A percentile compares a stretch with the other conserved stretches of the same genome.
Conservation (phyloP, 2,888 invertebrate genomes). For the Hanleya hanleyi region DNA sequence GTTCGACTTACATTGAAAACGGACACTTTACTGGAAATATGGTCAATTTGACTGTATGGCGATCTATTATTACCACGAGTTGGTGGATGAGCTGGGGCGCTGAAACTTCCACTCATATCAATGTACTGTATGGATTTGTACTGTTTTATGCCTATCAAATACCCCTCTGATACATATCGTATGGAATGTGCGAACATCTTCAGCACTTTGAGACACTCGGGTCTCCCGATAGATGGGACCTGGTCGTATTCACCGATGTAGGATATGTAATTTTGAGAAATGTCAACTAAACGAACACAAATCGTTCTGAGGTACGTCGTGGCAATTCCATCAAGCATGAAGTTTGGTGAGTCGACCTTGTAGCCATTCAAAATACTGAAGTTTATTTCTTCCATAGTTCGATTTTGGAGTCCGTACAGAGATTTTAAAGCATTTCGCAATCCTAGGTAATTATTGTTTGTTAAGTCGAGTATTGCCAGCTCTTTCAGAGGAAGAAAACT, state of each 20-base stretch:
- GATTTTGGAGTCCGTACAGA: background rate
- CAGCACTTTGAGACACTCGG: background rate
- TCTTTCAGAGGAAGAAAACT: no score
- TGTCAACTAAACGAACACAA: background rate
- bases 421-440: no score
- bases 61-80: no score
- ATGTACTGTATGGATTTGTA: background rate
- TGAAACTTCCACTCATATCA: background rate
- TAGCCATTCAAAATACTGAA: background rate
- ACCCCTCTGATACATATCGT: background rate
- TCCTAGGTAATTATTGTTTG: no score
- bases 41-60: background rate
- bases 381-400: background rate
- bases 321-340: background rate
- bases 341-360: background rate
- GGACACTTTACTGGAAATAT: background rate
- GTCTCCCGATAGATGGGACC: background rate
- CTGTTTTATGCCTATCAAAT: background rate
- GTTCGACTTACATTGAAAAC: no score
- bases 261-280: background rate
- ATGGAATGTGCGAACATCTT: background rate
- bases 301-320: background rate
- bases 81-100: background rate
- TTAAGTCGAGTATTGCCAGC: no score
- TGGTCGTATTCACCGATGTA: background rate